Evolutionary conservation across 2,888 invertebrate genomes (phyloP).

Genomic region (Crematogaster levior): DNA sequence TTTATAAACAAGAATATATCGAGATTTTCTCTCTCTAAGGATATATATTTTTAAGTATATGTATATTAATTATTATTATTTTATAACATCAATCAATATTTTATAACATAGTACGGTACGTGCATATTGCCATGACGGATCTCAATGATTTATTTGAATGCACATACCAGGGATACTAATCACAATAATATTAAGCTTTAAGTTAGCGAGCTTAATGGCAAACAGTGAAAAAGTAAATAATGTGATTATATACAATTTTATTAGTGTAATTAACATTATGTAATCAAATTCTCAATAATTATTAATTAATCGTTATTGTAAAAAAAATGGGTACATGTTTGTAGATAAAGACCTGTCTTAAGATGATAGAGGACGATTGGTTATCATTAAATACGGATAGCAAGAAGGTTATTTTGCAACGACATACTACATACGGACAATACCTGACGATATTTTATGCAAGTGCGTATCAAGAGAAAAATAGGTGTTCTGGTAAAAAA

Average conservation of each 20-base stretch:
- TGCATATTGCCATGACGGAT: not conserved
- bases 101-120: constrained; percentile 4
- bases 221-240: constrained; percentile 28
- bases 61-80: not conserved
- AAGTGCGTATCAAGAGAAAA: not conserved
- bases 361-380: constrained; percentile 39
- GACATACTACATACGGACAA: constrained; percentile 10
- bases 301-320: not conserved
- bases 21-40: no score
- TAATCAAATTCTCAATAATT: not conserved
- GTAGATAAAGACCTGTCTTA: constrained; percentile 24
- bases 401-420: constrained; percentile 24
- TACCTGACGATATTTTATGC: constrained; percentile 41
- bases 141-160: constrained; percentile 27
- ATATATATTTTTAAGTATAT: no score
- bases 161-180: constrained; percentile 31
- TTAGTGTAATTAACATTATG: not conserved
- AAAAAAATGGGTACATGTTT: not conserved
- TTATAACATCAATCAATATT: constrained; percentile 6
- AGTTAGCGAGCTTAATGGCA: constrained; percentile 27
- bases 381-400: constrained; percentile 16
- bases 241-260: not conserved
- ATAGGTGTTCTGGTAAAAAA: not conserved
- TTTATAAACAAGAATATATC: not conserved
- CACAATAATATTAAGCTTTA: constrained; percentile 33